A percentile compares a stretch with the other conserved stretches of the same genome.
These are phyloP conservation scores for Morus bassanus DNA, from an alignment of 2,797 vertebrate genomes.

Conservation along the genomic window DNA sequence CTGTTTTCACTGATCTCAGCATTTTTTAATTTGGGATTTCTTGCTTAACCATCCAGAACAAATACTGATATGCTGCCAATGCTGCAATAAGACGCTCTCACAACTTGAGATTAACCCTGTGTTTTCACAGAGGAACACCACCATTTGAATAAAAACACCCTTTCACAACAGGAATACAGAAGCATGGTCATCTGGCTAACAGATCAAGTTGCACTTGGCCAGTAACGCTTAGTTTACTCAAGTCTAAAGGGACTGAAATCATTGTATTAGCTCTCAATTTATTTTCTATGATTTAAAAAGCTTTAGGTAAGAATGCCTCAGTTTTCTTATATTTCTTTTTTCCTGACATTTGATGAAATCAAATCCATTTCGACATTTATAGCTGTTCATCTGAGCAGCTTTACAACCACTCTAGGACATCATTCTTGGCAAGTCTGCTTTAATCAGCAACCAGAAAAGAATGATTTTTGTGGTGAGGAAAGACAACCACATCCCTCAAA, in stretches of 20 bases:
- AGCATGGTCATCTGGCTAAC: neutral
- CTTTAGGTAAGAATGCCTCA: neutral
- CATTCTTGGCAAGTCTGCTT: neutral
- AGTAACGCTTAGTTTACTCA: neutral
- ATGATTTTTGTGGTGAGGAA: neutral
- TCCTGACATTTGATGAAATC: neutral
- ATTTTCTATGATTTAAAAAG: neutral
- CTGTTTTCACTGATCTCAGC: neutral
- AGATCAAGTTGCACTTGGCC: neutral
- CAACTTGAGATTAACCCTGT: neutral
- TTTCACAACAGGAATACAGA: neutral
- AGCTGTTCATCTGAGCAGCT: neutral
- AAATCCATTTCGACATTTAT: neutral
- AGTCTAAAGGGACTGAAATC: neutral
- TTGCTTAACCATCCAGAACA: conserved; percentile 3
- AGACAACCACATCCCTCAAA: neutral
- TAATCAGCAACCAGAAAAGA: neutral
- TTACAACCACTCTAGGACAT: neutral
- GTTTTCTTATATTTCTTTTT: neutral
- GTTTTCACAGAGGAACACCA: neutral
- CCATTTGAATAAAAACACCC: neutral
- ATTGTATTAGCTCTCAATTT: neutral
- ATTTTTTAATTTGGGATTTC: neutral
- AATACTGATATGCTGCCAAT: neutral
- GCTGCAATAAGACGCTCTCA: neutral